A percentile compares a stretch with the other conserved stretches of the same genome.
Conservation (phyloP, 2,797 vertebrate genomes). For the Eidolon dupreanum region DNA sequence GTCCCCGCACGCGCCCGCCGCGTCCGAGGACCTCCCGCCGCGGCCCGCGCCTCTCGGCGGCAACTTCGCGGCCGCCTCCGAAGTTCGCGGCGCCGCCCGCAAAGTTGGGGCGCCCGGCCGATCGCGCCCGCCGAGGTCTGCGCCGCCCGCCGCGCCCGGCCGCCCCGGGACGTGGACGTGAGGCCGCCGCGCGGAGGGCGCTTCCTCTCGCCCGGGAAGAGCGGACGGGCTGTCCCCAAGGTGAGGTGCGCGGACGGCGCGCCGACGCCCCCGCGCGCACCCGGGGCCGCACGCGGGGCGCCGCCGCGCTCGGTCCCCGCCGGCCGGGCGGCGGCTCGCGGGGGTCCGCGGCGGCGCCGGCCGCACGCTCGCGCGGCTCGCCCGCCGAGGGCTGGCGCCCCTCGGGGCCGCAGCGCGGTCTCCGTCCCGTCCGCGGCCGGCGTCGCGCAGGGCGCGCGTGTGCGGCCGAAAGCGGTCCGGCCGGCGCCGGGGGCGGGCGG, state of each 20-base stretch:
- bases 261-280: neutral
- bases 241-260: too few relatives aligned
- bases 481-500: neutral
- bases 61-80: constrained; percentile 58
- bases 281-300: neutral
- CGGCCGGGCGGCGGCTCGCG: neutral
- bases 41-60: neutral
- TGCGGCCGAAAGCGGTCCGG: neutral
- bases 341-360: too few relatives aligned
- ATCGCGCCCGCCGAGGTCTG: neutral
- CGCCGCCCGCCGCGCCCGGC: neutral
- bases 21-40: neutral
- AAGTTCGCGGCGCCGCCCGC: constrained; percentile 65
- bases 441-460: neutral
- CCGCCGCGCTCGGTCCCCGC: neutral
- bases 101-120: constrained; percentile 59
- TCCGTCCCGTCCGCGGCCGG: neutral
- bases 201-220: neutral
- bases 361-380: too few relatives aligned
- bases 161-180: neutral
- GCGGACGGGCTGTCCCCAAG: neutral
- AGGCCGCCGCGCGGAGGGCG: neutral
- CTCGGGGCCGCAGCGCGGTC: too few relatives aligned
- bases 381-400: neutral
- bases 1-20: neutral